phyloP scores from a whole-genome alignment of 2,797 vertebrate genomes.

The Geotrypetes seraphini region DNA sequence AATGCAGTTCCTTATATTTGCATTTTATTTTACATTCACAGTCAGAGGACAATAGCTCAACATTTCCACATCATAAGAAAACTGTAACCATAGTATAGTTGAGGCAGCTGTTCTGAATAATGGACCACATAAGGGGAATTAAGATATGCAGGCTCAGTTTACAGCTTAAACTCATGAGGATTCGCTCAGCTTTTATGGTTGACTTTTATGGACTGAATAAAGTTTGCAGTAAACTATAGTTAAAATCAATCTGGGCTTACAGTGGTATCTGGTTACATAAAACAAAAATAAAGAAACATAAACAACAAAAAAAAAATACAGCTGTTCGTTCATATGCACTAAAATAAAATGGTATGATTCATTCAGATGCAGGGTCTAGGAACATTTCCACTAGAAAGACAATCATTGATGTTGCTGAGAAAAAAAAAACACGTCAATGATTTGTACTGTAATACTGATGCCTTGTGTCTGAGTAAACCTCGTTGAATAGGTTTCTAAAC shows the following conservation, averaged over 20 bases:
- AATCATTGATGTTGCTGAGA: too few species aligned
- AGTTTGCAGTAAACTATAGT: neutral
- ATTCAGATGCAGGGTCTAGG: too few species aligned
- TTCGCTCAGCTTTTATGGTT: neutral
- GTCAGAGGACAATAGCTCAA: neutral
- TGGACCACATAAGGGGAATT: neutral
- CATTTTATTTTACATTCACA: slow-evolving; percentile 4
- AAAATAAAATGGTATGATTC: too few species aligned
- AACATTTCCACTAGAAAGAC: too few species aligned
- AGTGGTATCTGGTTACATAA: slow-evolving; percentile 9
- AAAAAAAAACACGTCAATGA: too few species aligned
- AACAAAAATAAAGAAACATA: neutral
- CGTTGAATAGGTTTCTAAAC: too few species aligned
- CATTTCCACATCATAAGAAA: neutral
- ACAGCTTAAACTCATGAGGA: neutral
- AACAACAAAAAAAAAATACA: slow-evolving; percentile 6
- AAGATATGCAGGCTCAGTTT: neutral
- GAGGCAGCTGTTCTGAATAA: neutral
- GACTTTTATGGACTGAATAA: neutral
- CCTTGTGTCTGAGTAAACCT: too few species aligned
- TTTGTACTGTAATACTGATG: too few species aligned
- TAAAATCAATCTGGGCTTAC: slow-evolving; percentile 3
- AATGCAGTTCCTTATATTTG: neutral
- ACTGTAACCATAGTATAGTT: neutral
- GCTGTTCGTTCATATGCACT: neutral